These are phyloP conservation scores for Phalacrocorax carbo DNA, from an alignment of 2,113 vertebrate species.

Conservation along the genomic window DNA sequence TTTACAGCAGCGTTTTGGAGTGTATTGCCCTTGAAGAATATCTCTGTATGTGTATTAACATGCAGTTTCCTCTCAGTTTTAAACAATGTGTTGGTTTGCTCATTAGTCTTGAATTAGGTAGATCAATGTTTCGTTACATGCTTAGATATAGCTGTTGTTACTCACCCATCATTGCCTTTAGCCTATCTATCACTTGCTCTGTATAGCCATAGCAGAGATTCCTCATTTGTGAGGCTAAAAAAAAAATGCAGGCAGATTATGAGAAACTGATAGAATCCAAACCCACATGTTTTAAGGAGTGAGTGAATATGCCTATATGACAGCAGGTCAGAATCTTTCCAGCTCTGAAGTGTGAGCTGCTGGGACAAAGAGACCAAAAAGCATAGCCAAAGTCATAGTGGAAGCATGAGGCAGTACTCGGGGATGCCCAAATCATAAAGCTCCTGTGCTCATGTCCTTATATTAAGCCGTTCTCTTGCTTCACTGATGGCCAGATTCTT, in stretches of 20 bases:
- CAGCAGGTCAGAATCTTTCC: background rate
- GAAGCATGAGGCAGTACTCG: background rate
- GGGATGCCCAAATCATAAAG: background rate
- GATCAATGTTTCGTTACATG: background rate
- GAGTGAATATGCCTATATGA: background rate
- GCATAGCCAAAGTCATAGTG: background rate
- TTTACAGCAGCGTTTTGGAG: background rate
- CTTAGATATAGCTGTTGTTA: background rate
- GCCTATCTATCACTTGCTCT: background rate
- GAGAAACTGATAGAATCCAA: background rate
- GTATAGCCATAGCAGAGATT: background rate
- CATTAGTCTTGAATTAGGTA: background rate
- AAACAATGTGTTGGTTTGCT: background rate
- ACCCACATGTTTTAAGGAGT: background rate
- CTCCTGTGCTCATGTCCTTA: background rate
- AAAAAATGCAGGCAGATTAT: background rate
- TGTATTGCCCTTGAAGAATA: background rate
- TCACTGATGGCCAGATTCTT: background rate
- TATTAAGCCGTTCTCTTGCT: background rate
- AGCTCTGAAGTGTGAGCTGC: background rate
- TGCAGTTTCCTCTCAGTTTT: background rate
- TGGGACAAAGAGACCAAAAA: background rate
- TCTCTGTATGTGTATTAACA: background rate
- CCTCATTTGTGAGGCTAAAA: background rate
- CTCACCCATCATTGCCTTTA: background rate